Evolutionary conservation across 2,888 invertebrate species (phyloP).

Genomic region (Pilophorus perplexus): DNA sequence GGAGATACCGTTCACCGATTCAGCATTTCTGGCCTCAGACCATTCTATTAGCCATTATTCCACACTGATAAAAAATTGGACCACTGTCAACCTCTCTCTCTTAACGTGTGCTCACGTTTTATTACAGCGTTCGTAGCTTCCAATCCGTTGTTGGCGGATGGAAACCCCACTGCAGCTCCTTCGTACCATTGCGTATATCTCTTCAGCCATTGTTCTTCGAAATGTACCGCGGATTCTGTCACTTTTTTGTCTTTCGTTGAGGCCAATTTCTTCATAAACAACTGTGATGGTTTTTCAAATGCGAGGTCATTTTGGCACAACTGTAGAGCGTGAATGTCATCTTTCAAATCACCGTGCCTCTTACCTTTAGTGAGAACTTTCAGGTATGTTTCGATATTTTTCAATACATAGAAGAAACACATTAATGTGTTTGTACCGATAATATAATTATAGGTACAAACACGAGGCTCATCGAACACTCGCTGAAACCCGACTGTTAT

Average conservation of each 20-base stretch:
- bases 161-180: not conserved
- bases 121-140: slow-evolving; percentile 15
- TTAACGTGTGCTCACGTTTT: no score
- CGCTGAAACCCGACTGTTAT: not conserved
- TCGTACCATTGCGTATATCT: slow-evolving; percentile 13
- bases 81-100: slow-evolving; percentile 15
- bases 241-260: not conserved
- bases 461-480: not conserved
- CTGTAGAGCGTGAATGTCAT: not conserved
- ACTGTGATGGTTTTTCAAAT: not conserved
- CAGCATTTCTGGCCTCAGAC: not conserved
- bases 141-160: slow-evolving; percentile 6
- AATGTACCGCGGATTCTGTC: not conserved
- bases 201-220: not conserved
- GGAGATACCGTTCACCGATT: not conserved
- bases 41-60: not conserved
- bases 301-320: not conserved
- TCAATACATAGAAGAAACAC: not conserved
- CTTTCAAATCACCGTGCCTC: not conserved
- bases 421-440: no score
- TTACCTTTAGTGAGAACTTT: not conserved
- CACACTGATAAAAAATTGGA: not conserved
- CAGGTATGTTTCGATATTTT: not conserved
- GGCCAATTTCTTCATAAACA: not conserved
- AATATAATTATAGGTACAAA: no score